Base-by-base conservation (phyloP, 2,888 invertebrate genomes). In the Habrosyne pyritoides region DNA sequence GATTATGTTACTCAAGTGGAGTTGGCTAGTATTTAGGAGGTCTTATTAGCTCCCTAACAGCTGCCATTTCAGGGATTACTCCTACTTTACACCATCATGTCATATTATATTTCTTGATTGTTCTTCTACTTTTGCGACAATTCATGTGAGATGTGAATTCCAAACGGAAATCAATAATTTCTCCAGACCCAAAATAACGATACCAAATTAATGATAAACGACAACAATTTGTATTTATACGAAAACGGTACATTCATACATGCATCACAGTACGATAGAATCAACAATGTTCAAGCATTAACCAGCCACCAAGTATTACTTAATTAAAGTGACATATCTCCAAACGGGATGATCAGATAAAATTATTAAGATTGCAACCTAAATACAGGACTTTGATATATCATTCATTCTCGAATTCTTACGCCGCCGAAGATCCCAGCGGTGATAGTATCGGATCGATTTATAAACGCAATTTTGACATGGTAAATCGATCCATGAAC, bases 331-430 rank as follows among this genome's bases (percentile, higher is more conserved):
- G 64, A 77, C 69, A 59, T 67, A 73, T 76, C 74, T 69, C 68
- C 70, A 69, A 71, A 66, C 50, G 64, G 65, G 73, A 70, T 73
- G 71, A 86, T 83, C 83, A 76, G 86, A 87, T 86, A 84, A 86
- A 78, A 82, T 84, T 83, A 78, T 86, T 84, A 77, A 86, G 83
- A 86, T 84, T 78, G 79, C 84, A 87, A 81, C 84, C 85, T 72
- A 77, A 83, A 86, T 85, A 78, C 74, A 68, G 67, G 83, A 84
- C 84, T 84, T 89, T 90, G 89, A 90, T 87, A 84, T 86, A 90
- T 90, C 83, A 87, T 84, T 83, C 81, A 77, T 71, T 71, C 64
- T 61, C 63, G 59, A 68, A 68, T 64, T 57, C 53, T 42, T 42
- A 42, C 18, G 42, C 42, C 55, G 59, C 56, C 57, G 47, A 59